Evolutionary conservation across 2,888 invertebrate genomes (phyloP).

Genomic region (Tortricodes alternella): DNA sequence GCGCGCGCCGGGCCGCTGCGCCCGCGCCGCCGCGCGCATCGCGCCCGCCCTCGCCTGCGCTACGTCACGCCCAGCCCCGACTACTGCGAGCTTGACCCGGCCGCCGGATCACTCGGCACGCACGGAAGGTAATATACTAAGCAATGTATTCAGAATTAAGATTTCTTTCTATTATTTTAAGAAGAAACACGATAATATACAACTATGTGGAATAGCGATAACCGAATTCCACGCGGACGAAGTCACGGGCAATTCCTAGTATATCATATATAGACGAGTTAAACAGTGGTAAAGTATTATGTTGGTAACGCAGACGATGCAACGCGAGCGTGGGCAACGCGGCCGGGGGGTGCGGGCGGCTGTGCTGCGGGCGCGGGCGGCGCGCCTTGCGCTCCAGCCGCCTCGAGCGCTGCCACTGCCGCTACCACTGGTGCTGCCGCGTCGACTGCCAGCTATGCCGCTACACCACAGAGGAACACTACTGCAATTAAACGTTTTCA

Average conservation of each 20-base stretch:
- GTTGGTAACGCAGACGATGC: conserved; percentile 82
- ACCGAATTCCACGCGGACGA: too few species aligned
- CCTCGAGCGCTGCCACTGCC: conserved; percentile 91
- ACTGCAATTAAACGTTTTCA: conserved; percentile 86
- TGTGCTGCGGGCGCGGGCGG: conserved; percentile 93
- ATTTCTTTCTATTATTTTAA: too few species aligned
- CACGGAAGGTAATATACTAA: conserved; percentile 85
- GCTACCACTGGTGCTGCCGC: conserved; percentile 94
- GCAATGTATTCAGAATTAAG: too few species aligned
- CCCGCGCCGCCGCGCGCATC: conserved; percentile 60
- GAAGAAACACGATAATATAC: too few species aligned
- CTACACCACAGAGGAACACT: conserved; percentile 86
- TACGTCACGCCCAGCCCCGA: conserved; percentile 92
- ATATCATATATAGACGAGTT: background rate
- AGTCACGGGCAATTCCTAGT: too few species aligned
- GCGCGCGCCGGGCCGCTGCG: conserved; percentile 69
- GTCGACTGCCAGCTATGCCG: conserved; percentile 93
- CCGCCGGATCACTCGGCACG: conserved; percentile 89
- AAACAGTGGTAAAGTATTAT: background rate
- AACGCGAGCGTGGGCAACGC: conserved; percentile 85
- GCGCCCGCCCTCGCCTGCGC: conserved; percentile 84
- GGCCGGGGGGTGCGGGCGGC: conserved; percentile 88
- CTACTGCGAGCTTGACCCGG: conserved; percentile 89
- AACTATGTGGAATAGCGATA: too few species aligned
- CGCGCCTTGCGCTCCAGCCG: conserved; percentile 85